Evolutionary conservation across 2,888 invertebrate species (phyloP).

Genomic region (Chrysolina americana): DNA sequence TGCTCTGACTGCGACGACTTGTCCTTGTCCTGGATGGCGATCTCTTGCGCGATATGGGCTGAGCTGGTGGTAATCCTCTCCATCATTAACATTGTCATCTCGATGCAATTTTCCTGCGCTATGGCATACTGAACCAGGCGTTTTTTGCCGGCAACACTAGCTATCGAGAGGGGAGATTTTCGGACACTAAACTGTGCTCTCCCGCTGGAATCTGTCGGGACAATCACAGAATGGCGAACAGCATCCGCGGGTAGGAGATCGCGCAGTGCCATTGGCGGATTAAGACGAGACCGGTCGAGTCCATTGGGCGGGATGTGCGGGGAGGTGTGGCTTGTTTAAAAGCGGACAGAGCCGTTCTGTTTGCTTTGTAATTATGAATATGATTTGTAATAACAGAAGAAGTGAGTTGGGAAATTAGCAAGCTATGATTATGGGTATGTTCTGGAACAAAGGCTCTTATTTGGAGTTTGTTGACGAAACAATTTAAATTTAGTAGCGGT

Average conservation of each 20-base stretch:
- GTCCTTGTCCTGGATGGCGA: conserved; percentile 53
- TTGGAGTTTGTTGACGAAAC: conserved; percentile 67
- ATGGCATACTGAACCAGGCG: conserved; percentile 27
- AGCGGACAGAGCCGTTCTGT: conserved; percentile 60
- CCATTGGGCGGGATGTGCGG: conserved; percentile 50
- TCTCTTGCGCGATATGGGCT: conserved; percentile 32
- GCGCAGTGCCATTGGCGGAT: conserved; percentile 54
- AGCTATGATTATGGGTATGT: conserved; percentile 67
- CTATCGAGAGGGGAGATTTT: conserved; percentile 55
- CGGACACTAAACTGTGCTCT: conserved; percentile 55
- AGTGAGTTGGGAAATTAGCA: conserved; percentile 67
- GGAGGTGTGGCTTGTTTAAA: conserved; percentile 57
- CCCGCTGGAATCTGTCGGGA: conserved; percentile 48
- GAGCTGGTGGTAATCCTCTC: conserved; percentile 66
- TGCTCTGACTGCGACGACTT: conserved; percentile 57
- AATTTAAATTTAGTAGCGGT: conserved; percentile 68
- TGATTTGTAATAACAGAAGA: conserved; percentile 70
- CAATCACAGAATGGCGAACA: conserved; percentile 60
- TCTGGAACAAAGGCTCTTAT: conserved; percentile 66
- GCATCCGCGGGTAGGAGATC: conserved; percentile 51
- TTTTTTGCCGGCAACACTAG: conserved; percentile 32
- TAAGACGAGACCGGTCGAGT: conserved; percentile 31
- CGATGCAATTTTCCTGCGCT: conserved; percentile 41
- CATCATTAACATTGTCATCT: conserved; percentile 72
- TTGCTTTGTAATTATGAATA: conserved; percentile 71